These are phyloP conservation scores for Drosophila acutilabella DNA, from an alignment of 2,888 invertebrate genomes.

Conservation along the genomic window DNA sequence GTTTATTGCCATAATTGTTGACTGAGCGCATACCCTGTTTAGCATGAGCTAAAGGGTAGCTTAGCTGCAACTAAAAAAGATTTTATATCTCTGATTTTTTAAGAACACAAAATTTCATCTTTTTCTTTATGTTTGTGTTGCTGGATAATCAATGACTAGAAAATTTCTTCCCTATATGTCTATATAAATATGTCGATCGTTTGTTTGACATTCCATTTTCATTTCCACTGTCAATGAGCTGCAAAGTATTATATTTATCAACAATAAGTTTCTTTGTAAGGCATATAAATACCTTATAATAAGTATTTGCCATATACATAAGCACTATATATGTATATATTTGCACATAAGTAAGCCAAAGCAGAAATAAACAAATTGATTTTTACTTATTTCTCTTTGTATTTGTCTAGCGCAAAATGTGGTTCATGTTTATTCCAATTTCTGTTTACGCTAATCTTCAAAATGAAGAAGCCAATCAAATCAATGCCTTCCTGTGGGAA, in stretches of 20 bases:
- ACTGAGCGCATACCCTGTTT: slow-evolving; percentile 29
- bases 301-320: slow-evolving; percentile 19
- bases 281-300: slow-evolving; percentile 23
- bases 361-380: slow-evolving; percentile 51
- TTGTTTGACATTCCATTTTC: neutral
- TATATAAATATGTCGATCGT: too few relatives aligned
- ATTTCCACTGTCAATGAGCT: slow-evolving; percentile 9
- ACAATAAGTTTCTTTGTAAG: slow-evolving; percentile 23
- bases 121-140: too few relatives aligned
- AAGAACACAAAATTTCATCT: too few relatives aligned
- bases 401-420: slow-evolving; percentile 63
- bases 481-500: too few relatives aligned
- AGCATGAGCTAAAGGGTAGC: neutral
- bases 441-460: slow-evolving; percentile 22
- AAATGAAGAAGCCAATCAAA: too few relatives aligned
- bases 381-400: slow-evolving; percentile 52
- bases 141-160: too few relatives aligned
- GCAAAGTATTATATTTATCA: slow-evolving; percentile 39
- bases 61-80: neutral
- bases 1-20: slow-evolving; percentile 65
- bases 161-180: too few relatives aligned
- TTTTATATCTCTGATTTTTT: too few relatives aligned
- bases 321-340: neutral
- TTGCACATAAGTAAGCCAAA: slow-evolving; percentile 14
- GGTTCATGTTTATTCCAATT: slow-evolving; percentile 42